Conservation (phyloP, 2,113 vertebrate species). For the Parus major region DNA sequence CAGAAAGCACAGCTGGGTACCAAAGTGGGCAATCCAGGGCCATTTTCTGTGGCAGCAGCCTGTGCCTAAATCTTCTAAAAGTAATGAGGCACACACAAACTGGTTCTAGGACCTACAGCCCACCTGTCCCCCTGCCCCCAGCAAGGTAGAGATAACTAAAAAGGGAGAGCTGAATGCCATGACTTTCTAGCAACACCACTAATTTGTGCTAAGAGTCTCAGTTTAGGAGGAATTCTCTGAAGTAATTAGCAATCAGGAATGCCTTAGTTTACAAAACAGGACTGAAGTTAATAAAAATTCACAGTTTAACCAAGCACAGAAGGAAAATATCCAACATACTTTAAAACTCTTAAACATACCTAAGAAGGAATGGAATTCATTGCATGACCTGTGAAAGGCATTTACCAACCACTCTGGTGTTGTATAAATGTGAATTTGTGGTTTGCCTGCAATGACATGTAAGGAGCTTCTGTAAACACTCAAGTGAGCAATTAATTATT, state of each 20-base stretch:
- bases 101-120: background rate
- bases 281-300: background rate
- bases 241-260: background rate
- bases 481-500: background rate
- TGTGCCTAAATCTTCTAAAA: background rate
- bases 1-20: background rate
- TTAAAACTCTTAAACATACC: background rate
- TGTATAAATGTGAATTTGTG: background rate
- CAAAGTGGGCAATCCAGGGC: background rate
- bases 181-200: background rate
- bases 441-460: background rate
- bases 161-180: background rate
- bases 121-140: rapidly evolving
- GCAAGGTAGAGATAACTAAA: background rate
- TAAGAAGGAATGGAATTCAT: background rate
- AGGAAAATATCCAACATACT: background rate
- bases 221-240: background rate
- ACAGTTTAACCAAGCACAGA: background rate
- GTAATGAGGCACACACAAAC: background rate
- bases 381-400: background rate
- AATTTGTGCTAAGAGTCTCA: background rate
- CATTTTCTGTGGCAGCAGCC: background rate
- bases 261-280: background rate
- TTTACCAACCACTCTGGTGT: background rate
- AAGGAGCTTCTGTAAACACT: constrained; percentile 14